Percentiles rank a stretch among this genome's conserved stretches.
These are phyloP conservation scores for Allophyes oxyacanthae DNA, from an alignment of 2,888 invertebrate genomes.

Conservation along the genomic window DNA sequence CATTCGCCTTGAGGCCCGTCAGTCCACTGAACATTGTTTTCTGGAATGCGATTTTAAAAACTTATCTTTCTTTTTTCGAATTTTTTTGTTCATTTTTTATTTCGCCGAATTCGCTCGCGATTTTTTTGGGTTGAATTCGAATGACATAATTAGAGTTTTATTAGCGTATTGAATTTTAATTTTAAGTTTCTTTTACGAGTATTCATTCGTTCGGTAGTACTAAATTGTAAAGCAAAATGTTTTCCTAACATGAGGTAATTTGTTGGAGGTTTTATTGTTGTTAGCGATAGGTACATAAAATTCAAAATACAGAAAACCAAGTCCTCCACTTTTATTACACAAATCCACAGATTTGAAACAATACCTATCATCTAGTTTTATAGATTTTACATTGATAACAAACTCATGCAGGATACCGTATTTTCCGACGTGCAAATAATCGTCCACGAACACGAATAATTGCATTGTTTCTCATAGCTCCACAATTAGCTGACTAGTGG, in stretches of 20 bases:
- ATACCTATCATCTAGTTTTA: not conserved
- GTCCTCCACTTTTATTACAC: no score
- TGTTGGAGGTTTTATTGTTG: no score
- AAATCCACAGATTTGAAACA: not conserved
- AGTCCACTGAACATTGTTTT: slow-evolving; percentile 85
- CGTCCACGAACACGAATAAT: slow-evolving; percentile 43
- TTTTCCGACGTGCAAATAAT: slow-evolving; percentile 34
- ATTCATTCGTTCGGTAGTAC: slow-evolving; percentile 9
- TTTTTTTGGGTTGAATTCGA: slow-evolving; percentile 66
- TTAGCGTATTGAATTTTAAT: slow-evolving; percentile 41
- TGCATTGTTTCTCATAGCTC: slow-evolving; percentile 57
- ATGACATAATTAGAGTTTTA: slow-evolving; percentile 69
- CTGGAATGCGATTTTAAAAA: slow-evolving; percentile 85
- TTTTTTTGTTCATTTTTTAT: slow-evolving; percentile 65
- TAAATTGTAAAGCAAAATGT: not conserved
- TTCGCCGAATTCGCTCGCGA: slow-evolving; percentile 70
- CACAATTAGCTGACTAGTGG: slow-evolving; percentile 54
- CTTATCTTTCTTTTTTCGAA: slow-evolving; percentile 69
- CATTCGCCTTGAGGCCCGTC: slow-evolving; percentile 86
- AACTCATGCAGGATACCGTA: not conserved
- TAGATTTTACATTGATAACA: no score
- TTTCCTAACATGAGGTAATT: no score
- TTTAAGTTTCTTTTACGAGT: slow-evolving; percentile 14
- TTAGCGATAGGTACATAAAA: no score
- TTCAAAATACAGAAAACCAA: no score